Base-by-base conservation (phyloP, 2,113 vertebrate species). In the Mionectes macconnelli region DNA sequence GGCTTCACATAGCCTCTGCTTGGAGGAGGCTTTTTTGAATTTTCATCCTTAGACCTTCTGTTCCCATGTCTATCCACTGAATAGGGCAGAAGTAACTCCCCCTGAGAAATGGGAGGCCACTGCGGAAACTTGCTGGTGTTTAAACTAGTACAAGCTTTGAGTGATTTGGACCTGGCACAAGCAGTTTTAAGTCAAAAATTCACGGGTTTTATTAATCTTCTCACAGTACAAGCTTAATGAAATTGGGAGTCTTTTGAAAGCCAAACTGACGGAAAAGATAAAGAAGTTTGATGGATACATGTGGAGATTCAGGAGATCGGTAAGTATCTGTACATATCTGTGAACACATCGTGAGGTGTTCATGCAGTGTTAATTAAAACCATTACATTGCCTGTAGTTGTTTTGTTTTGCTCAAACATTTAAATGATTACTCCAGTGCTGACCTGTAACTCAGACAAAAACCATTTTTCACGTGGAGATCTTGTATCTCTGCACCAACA, bases 191-290 rank as follows among this genome's bases (percentile, higher is more conserved):
- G 40, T 70, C 25, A 52, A 55, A 62, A 72, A 70, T 40, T 83
- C 44, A 63, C 45, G 31, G 66, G 24, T n/a, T 93, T 69, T 78
- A 42, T 86, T 96, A n/a, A 55, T 76, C 50, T 78, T 90, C 80
- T 84, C 31, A 49, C 93, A 99, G 98, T 70, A 97, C 50, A 96
- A 96, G 31, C 53, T 98, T 59, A 86, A 94, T 39, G 93, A 97
- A 72, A 73, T 98, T 40, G 90, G 97, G 66, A 97, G 93, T 27
- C 95, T 93, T 78, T 77, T 99, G 18, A 96, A 90, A 97, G 85
- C 49, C 21, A 97, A 50, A 81, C 93, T 99, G 52, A 49, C 94
- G 59, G 97, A 98, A 82, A 98, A 97, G 94, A 88, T 98, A 44
- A 97, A 93, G 74, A 95, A 94, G 28, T 68, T 98, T 49, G 98